Base-by-base conservation (phyloP, 2,888 invertebrate species). In the Tenthredo distinguenda region DNA sequence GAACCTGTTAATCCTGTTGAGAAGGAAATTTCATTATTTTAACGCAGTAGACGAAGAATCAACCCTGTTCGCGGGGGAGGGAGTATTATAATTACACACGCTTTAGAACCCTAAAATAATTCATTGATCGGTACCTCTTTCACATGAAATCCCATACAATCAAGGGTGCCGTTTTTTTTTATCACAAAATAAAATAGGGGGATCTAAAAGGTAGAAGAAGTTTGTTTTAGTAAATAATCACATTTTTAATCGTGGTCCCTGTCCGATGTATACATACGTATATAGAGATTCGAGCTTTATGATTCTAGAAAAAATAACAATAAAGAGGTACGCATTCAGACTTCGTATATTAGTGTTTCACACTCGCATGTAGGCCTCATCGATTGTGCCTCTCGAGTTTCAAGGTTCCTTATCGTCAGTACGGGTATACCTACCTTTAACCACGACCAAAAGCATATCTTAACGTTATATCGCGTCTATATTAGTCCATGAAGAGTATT, bases 321-420 rank as follows among this genome's bases (percentile, higher is more conserved):
- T 26, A 2, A 62, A 62, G 26, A 7, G 62, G 26, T 26, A 62
- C 26, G 26, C 62, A 62, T 62, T 62, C 62, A 10, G 9, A 71
- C 37, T 26, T 26, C 21, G 21, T 62, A 47, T 68, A 15, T 43
- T 43, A 31, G 68, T 83, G n/a, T 43, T 83, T 43, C 68, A 55
- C 31, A 55, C 31, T 40, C 40, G 18, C 18, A 15, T 47, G 34
- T 82, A 37, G 68, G 47, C 47, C 47, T 68, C 68, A 68, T 83
- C 83, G 83, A 68, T 68, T 68, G 71, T 83, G 34, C 71, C 83
- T n/a, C 68, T 71, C 83, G 43, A 68, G 68, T 65, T 40, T 68
- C 83, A 83, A 83, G 83, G 83, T 83, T 34, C 31, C 21, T 31
- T 31, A 37, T 40, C 47, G 15, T 47, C 12, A 34, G 15, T 34